phyloP scores from a whole-genome alignment of 2,888 invertebrate genomes.

The Drosophila robusta region DNA sequence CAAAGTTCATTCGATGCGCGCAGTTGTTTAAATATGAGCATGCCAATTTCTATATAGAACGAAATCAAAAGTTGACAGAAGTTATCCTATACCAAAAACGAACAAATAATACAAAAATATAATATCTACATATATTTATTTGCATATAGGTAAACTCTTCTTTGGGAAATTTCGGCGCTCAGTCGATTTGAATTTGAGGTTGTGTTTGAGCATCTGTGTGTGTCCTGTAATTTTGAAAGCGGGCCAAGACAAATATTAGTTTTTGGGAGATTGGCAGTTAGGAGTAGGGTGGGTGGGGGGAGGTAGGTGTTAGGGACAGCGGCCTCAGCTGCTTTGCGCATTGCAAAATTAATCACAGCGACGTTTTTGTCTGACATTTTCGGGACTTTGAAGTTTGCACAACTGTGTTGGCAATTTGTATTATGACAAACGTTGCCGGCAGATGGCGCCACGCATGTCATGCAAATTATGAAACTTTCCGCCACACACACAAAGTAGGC shows the following conservation, averaged over 20 bases:
- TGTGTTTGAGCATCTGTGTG: neutral
- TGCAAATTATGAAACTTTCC: conserved; percentile 77
- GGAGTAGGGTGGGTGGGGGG: too few species aligned
- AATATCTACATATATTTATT: neutral
- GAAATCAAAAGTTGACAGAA: conserved; percentile 4
- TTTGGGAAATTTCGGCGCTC: neutral
- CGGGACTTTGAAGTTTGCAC: conserved; percentile 63
- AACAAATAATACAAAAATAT: conserved; percentile 2
- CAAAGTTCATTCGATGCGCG: too few species aligned
- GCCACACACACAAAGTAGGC: conserved; percentile 22
- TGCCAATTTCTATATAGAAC: too few species aligned
- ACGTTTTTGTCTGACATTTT: conserved; percentile 42
- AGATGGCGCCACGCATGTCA: conserved; percentile 78
- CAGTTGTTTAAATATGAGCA: neutral
- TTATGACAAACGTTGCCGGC: conserved; percentile 69
- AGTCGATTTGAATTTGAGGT: neutral
- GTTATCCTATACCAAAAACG: neutral
- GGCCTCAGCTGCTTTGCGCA: conserved; percentile 51
- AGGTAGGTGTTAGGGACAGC: neutral
- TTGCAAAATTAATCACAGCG: conserved; percentile 68
- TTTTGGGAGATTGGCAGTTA: conserved; percentile 3
- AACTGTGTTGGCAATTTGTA: conserved; percentile 68
- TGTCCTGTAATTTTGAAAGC: conserved; percentile 24
- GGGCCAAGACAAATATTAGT: conserved; percentile 58
- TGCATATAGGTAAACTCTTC: conserved; percentile 6